A percentile compares a stretch with the other conserved stretches of the same genome.
Conservation (phyloP, 2,797 vertebrate species). For the Sebastes hopkinsi region DNA sequence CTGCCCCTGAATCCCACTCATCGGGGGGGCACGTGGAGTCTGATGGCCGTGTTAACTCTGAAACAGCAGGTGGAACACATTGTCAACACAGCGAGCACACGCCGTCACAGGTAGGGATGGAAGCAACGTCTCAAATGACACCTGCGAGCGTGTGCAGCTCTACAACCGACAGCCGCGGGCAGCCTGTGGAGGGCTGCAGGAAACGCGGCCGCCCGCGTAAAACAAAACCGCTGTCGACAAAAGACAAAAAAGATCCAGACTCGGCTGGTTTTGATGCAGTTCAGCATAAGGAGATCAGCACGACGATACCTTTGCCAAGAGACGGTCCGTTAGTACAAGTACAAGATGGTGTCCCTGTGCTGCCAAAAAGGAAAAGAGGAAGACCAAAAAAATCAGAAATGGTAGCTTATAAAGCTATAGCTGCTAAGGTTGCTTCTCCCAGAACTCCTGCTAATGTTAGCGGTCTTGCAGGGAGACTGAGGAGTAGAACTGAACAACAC, state of each 20-base stretch:
- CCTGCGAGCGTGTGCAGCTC: slow-evolving; percentile 30
- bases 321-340: not conserved
- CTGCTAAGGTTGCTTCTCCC: not conserved
- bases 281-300: slow-evolving; percentile 46
- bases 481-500: slow-evolving; percentile 41
- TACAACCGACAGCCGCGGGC: slow-evolving; percentile 15
- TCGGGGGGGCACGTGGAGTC: slow-evolving; percentile 1
- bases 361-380: slow-evolving; percentile 53
- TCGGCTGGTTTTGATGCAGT: not conserved
- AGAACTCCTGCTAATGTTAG: not conserved
- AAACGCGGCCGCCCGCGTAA: slow-evolving; percentile 62
- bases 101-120: slow-evolving; percentile 17
- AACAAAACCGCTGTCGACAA: not conserved
- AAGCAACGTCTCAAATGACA: slow-evolving; percentile 9
- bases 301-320: slow-evolving; percentile 25
- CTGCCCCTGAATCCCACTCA: slow-evolving; percentile 26
- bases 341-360: not conserved
- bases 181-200: slow-evolving; percentile 7
- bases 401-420: not conserved
- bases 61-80: not conserved
- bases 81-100: not conserved
- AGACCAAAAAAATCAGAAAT: slow-evolving; percentile 48
- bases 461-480: slow-evolving; percentile 32
- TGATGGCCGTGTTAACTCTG: slow-evolving; percentile 2
- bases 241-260: not conserved